Conservation (phyloP, 1,140 invertebrate genomes). For the Galleria mellonella region DNA sequence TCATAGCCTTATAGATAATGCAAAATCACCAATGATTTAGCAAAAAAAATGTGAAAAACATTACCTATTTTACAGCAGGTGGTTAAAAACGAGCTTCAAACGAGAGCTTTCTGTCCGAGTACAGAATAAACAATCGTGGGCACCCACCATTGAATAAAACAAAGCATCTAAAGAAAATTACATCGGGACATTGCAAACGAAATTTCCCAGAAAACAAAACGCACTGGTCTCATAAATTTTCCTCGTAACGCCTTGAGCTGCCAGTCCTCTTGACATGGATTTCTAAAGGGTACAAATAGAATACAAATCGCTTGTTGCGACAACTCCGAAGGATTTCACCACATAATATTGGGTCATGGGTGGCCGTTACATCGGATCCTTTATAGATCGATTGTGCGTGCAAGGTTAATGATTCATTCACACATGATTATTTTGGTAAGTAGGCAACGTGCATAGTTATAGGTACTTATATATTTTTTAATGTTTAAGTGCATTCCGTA, state of each 20-base stretch:
- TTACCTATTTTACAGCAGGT: no score
- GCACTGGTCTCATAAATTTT: slow-evolving; percentile 46
- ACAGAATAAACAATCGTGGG: no score
- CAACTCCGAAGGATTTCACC: slow-evolving; percentile 66
- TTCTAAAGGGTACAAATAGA: slow-evolving; percentile 57
- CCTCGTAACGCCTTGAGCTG: slow-evolving; percentile 45
- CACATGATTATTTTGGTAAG: neutral
- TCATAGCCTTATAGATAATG: no score
- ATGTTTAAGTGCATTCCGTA: no score
- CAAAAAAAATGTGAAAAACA: no score
- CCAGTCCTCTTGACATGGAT: slow-evolving; percentile 69
- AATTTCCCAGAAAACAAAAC: slow-evolving; percentile 20
- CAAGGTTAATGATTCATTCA: slow-evolving; percentile 6
- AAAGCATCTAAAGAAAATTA: slow-evolving; percentile 4
- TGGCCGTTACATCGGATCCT: slow-evolving; percentile 27
- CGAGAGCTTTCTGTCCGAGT: no score
- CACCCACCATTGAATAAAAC: neutral
- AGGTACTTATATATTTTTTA: no score
- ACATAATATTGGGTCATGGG: slow-evolving; percentile 65
- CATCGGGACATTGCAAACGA: slow-evolving; percentile 4
- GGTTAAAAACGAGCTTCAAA: no score
- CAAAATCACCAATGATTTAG: no score
- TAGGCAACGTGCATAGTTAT: no score
- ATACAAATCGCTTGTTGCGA: slow-evolving; percentile 62
- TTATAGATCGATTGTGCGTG: slow-evolving; percentile 6